Evolutionary conservation across 2,888 invertebrate species (phyloP), one percentile per base, ranked within the genome.

Genomic region (Melieria omissa): DNA sequence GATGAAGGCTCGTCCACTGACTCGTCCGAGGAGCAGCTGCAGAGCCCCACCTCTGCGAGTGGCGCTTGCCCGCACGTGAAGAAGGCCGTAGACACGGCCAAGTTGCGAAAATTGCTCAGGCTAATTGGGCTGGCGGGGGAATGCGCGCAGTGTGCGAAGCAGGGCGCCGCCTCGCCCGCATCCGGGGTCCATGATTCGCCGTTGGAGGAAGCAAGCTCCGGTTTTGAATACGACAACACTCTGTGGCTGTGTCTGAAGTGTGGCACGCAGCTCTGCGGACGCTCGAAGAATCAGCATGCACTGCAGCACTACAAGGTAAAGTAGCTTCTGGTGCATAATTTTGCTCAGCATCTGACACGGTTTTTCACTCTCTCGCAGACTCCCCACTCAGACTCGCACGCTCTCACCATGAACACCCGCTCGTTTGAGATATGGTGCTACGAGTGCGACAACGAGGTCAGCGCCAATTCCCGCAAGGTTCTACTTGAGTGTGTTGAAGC

Each of bases 221-320:
- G 83, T 14, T 86, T 85, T 67, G 89, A 89, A 76, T 86, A 86
- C 63, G 90, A 90, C 77, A 82, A 85, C 64, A 88, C 88, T 0
- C 84, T 93, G 73, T 95, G 94, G 93, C 89, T 96, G 87, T 96
- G 96, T 82, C 87, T 96, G 74, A 91, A 92, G 76, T 96, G 96
- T 85, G 95, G 94, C 4, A 88, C 92, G 58, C 92, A 93, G 82
- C 89, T 92, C 41, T 96, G 96, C 85, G 94, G 93, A 3, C 88
- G 92, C 65, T 88, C 89, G 5, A 88, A 90, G 65, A 90, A 91
- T 80, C 89, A 91, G 78, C 95, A 95, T 86, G 93, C 94, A 0
- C 83, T 92, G 42, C 89, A 91, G 75, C 96, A 96, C 86, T 93
- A 89, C 83, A 89, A 91, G 80, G 87, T 87, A 70, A 76, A 55